Percentiles rank a stretch among this genome's conserved stretches.
Evolutionary conservation across 2,888 invertebrate species (phyloP).

Genomic region (Carabus problematicus): DNA sequence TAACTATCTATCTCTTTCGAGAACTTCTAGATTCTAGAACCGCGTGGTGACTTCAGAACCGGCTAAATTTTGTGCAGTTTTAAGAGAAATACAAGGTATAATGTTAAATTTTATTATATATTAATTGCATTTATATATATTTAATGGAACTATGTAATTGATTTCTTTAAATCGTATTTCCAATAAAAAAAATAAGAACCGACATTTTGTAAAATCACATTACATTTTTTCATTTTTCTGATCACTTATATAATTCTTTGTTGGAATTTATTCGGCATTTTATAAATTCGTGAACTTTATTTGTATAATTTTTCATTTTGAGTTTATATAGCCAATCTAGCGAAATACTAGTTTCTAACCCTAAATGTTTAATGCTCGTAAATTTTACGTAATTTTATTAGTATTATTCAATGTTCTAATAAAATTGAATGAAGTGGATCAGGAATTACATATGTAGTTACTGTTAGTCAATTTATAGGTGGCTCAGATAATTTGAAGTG

Average conservation of each 20-base stretch:
- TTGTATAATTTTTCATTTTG: not conserved
- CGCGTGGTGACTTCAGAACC: slow-evolving; percentile 40
- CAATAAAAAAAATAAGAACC: not conserved
- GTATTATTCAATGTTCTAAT: no score
- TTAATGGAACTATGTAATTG: not conserved
- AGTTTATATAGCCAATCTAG: not conserved
- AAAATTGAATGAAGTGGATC: slow-evolving; percentile 8
- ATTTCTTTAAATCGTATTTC: not conserved
- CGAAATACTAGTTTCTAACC: not conserved
- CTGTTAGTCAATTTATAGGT: not conserved
- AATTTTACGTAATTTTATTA: not conserved
- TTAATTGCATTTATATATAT: not conserved
- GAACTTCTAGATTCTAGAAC: slow-evolving; percentile 31
- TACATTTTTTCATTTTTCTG: not conserved
- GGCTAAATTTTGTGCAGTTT: slow-evolving; percentile 38
- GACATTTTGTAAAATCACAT: not conserved
- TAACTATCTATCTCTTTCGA: slow-evolving; percentile 32
- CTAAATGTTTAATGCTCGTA: not conserved
- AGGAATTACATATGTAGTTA: no score
- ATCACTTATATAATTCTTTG: no score
- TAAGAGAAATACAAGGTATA: slow-evolving; percentile 34
- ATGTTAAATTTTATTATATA: not conserved
- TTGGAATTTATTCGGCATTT: no score
- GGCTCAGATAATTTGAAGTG: slow-evolving; percentile 22
- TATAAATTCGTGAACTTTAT: no score